Conservation (phyloP, 2,113 vertebrate species). For the Vulpes ferrilata region DNA sequence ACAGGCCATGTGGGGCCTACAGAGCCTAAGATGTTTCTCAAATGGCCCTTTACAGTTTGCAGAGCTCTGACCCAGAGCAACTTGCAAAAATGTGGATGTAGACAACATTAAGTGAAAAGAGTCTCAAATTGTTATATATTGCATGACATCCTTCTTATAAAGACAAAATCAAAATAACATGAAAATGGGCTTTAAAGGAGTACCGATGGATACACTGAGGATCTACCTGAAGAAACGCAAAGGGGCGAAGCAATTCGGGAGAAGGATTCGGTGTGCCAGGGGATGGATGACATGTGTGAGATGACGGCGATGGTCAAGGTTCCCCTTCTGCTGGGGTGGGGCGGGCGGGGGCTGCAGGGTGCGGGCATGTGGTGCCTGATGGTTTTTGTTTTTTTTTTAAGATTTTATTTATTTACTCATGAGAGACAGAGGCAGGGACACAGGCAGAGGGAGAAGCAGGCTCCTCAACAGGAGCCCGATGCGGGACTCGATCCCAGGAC, state of each 20-base stretch:
- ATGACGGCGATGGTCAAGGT: not conserved
- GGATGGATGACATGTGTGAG: too few species aligned
- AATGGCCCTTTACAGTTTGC: not conserved
- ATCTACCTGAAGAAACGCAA: not conserved
- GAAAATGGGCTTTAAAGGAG: not conserved
- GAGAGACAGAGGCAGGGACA: too few species aligned
- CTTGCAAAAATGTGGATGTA: not conserved
- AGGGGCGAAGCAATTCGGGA: not conserved
- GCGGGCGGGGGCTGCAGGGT: too few species aligned
- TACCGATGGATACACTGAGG: not conserved
- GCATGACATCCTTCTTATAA: not conserved
- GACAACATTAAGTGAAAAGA: not conserved
- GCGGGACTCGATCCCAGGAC: too few species aligned
- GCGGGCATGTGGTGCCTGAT: not conserved
- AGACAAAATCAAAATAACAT: not conserved
- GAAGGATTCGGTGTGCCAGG: not conserved
- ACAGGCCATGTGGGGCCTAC: not conserved
- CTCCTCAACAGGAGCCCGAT: too few species aligned
- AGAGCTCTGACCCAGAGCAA: not conserved
- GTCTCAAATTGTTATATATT: not conserved
- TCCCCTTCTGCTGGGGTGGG: not conserved
- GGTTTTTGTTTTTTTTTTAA: not conserved
- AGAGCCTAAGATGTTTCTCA: not conserved
- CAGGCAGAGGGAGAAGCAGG: too few species aligned
- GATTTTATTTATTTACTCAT: too few species aligned